phyloP scores from a whole-genome alignment of 2,113 vertebrate species.

The Numenius arquata region DNA sequence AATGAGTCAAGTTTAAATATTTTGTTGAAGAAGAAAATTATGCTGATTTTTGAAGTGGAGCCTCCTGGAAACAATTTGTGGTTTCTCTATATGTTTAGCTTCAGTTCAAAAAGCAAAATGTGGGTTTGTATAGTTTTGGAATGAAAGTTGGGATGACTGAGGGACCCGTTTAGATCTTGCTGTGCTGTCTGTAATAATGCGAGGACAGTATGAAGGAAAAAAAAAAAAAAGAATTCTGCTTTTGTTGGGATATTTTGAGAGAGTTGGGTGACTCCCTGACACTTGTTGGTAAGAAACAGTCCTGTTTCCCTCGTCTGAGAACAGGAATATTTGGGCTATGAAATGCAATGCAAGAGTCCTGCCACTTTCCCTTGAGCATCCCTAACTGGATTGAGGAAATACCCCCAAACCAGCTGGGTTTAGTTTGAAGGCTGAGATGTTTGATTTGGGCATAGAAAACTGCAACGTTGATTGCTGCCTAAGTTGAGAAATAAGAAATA shows the following conservation, averaged over 20 bases:
- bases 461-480: background rate
- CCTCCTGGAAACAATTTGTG: slow-evolving; percentile 48
- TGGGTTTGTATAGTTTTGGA: background rate
- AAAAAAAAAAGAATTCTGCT: background rate
- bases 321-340: background rate
- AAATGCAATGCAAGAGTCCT: background rate
- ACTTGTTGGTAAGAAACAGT: background rate
- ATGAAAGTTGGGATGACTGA: background rate
- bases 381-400: background rate
- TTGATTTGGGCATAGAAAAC: background rate
- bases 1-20: slow-evolving; percentile 47
- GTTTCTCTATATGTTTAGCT: slow-evolving; percentile 42
- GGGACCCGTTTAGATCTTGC: background rate
- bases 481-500: background rate
- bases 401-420: background rate
- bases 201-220: background rate
- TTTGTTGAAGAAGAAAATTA: slow-evolving; percentile 29
- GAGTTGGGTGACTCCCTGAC: background rate
- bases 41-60: slow-evolving; percentile 37
- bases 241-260: background rate
- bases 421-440: background rate
- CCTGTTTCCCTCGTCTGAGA: background rate
- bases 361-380: background rate
- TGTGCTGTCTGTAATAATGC: background rate
- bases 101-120: slow-evolving; percentile 42